phyloP scores from a whole-genome alignment of 2,888 invertebrate genomes.

The Punctoribates punctum region DNA sequence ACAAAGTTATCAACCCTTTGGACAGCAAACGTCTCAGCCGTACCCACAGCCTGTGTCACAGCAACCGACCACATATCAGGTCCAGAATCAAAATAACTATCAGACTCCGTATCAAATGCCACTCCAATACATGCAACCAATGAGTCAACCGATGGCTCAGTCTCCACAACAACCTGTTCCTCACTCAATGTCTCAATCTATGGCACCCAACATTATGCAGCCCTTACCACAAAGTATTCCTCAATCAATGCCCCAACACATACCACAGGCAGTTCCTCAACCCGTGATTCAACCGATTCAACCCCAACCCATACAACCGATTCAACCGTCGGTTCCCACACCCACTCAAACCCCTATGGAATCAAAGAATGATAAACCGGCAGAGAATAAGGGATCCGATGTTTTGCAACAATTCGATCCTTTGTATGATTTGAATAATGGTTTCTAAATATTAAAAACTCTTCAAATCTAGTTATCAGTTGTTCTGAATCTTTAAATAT shows the following conservation, averaged over 20 bases:
- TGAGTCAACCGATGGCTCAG: neutral
- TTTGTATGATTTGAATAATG: conserved; percentile 30
- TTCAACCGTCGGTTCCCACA: neutral
- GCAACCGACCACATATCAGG: neutral
- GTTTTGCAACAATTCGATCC: conserved; percentile 41
- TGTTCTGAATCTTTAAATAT: neutral
- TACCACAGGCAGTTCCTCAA: neutral
- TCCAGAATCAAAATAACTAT: conserved; percentile 2
- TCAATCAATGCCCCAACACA: neutral
- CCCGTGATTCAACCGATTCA: neutral
- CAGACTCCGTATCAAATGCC: neutral
- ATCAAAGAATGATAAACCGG: neutral
- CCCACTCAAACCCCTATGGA: neutral
- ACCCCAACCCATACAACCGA: conserved; percentile 1
- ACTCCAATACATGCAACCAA: neutral
- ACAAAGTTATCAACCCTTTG: neutral
- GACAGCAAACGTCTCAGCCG: conserved; percentile 19
- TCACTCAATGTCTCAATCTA: neutral
- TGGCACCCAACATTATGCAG: no score
- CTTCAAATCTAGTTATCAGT: neutral
- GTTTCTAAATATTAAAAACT: neutral
- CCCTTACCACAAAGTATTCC: neutral
- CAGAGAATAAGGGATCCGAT: conserved; percentile 28
- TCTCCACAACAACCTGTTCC: neutral
- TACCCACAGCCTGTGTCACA: neutral